A percentile compares a stretch with the other conserved stretches of the same genome.
phyloP scores from a whole-genome alignment of 2,113 vertebrate genomes.

The Calypte anna region DNA sequence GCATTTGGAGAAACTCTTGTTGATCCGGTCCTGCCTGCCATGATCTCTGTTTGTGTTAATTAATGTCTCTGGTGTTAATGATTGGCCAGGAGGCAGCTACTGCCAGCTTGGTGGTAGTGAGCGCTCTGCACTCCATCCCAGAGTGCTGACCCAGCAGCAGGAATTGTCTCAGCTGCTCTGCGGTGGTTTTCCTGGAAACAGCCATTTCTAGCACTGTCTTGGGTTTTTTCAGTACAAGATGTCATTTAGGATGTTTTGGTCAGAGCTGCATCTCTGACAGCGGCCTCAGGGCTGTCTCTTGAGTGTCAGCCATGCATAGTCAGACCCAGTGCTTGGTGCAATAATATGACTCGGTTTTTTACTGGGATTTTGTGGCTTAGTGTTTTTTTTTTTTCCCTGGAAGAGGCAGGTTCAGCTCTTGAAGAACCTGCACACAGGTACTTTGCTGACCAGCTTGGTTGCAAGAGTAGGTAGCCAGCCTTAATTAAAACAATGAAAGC shows the following conservation, averaged over 20 bases:
- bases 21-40: background rate
- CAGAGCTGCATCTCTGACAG: background rate
- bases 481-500: conserved; percentile 42
- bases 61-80: background rate
- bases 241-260: background rate
- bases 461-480: conserved; percentile 14
- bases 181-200: fast-evolving
- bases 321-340: background rate
- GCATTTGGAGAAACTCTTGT: background rate
- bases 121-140: background rate
- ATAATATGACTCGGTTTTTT: background rate
- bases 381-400: background rate
- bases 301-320: background rate
- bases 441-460: background rate
- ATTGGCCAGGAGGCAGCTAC: background rate
- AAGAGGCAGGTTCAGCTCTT: background rate
- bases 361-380: background rate
- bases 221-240: background rate
- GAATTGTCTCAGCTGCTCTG: background rate
- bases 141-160: background rate
- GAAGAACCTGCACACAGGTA: background rate
- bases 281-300: fast-evolving
- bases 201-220: background rate
- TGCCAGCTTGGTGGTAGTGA: fast-evolving
- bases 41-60: fast-evolving